Evolutionary conservation across 2,888 invertebrate species (phyloP), one percentile per base, ranked within the genome.

Genomic region (Aquatica leii): DNA sequence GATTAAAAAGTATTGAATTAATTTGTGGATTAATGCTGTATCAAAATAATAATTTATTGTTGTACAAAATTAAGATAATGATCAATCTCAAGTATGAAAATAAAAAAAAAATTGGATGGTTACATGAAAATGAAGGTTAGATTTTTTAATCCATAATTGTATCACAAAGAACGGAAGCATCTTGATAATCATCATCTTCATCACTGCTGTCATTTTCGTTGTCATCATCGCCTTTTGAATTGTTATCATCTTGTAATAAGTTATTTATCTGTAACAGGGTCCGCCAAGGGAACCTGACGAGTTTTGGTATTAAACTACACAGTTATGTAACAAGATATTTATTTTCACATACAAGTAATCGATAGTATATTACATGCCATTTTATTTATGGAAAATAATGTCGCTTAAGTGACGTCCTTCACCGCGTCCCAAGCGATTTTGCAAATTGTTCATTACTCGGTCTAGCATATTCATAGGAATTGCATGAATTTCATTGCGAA

Each of bases 381-480:
- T 3, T 43, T 43, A 18, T 12, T 14, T 11, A 8, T 11, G 15
- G 41, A 20, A 21, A 18, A 20, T 35, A 67, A 43, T 57, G n/a
- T 69, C 67, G 21, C n/a, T 65, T 62, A 65, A 66, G 60, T 59
- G 40, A 62, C 1, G 69, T 68, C 51, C 68, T 66, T 58, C 68
- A 68, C 65, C 70, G 68, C 18, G 67, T 66, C 55, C 66, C 68
- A 46, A 65, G n/a, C n/a, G n/a, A n/a, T n/a, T n/a, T n/a, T n/a
- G n/a, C n/a, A n/a, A n/a, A n/a, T n/a, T n/a, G n/a, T n/a, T n/a
- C n/a, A n/a, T n/a, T n/a, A n/a, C n/a, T n/a, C n/a, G n/a, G n/a
- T n/a, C n/a, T n/a, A n/a, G n/a, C n/a, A n/a, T n/a, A n/a, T n/a
- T n/a, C n/a, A n/a, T n/a, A n/a, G n/a, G n/a, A n/a, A n/a, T n/a